These are phyloP conservation scores for Metalampra italica DNA, from an alignment of 2,888 invertebrate species.

Conservation along the genomic window DNA sequence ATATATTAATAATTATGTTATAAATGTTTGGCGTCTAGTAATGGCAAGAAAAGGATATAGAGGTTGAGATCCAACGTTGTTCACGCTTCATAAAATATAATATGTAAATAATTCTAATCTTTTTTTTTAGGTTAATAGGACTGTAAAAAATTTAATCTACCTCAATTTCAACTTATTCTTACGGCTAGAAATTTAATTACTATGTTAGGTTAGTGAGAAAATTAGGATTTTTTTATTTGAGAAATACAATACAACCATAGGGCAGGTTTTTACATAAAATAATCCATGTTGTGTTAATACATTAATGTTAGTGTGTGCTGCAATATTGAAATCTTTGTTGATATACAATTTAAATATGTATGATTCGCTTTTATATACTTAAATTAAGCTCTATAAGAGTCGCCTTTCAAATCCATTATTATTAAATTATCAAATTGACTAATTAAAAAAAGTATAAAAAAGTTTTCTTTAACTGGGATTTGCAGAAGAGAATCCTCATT, in stretches of 20 bases:
- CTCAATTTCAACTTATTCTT: constrained; percentile 75
- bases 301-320: constrained; percentile 59
- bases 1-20: constrained; percentile 24
- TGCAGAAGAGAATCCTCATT: not conserved
- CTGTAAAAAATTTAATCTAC: constrained; percentile 78
- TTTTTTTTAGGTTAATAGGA: constrained; percentile 73
- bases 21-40: constrained; percentile 48
- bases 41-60: constrained; percentile 40
- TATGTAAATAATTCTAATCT: constrained; percentile 74
- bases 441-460: constrained; percentile 1
- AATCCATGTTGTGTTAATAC: constrained; percentile 42
- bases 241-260: constrained; percentile 46
- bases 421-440: too few species aligned
- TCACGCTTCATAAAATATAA: constrained; percentile 62
- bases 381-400: constrained; percentile 42
- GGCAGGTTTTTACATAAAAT: constrained; percentile 35
- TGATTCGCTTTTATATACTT: constrained; percentile 44
- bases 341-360: constrained; percentile 55
- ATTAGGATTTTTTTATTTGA: constrained; percentile 55
- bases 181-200: constrained; percentile 66
- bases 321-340: constrained; percentile 59
- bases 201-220: constrained; percentile 71
- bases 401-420: constrained; percentile 27
- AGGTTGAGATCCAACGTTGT: constrained; percentile 58
- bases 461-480: too few species aligned